Conservation (phyloP, 1,140 invertebrate species). For the Cydia amplana region DNA sequence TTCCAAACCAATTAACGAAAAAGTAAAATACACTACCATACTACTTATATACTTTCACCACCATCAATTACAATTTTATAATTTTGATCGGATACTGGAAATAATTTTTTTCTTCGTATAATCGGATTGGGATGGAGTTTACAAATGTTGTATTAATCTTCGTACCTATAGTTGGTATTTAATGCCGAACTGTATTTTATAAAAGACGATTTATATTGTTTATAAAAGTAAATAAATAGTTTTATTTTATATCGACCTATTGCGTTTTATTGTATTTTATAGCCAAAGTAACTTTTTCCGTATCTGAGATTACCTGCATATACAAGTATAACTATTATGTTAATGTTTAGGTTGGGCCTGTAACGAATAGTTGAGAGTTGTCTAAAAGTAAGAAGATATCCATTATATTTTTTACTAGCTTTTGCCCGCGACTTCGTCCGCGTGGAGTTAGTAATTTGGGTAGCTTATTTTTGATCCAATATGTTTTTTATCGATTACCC, state of each 20-base stretch:
- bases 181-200: conserved; percentile 51
- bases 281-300: too few species aligned
- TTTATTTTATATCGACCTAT: conserved; percentile 47
- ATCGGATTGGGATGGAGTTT: conserved; percentile 1
- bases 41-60: too few species aligned
- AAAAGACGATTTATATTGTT: conserved; percentile 51
- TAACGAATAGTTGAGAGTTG: too few species aligned
- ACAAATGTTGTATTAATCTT: conserved; percentile 34
- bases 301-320: too few species aligned
- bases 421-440: too few species aligned
- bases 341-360: too few species aligned
- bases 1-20: neutral
- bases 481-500: too few species aligned
- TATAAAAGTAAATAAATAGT: conserved; percentile 47
- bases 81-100: neutral
- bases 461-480: too few species aligned
- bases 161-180: conserved; percentile 41
- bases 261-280: conserved; percentile 35
- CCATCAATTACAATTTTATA: neutral
- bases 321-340: too few species aligned
- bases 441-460: too few species aligned
- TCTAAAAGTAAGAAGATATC: too few species aligned
- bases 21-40: neutral
- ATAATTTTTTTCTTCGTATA: neutral
- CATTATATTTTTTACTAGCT: too few species aligned